A percentile compares a stretch with the other conserved stretches of the same genome.
phyloP scores from a whole-genome alignment of 2,113 vertebrate species.

The Calyptommatus sinebrachiatus region DNA sequence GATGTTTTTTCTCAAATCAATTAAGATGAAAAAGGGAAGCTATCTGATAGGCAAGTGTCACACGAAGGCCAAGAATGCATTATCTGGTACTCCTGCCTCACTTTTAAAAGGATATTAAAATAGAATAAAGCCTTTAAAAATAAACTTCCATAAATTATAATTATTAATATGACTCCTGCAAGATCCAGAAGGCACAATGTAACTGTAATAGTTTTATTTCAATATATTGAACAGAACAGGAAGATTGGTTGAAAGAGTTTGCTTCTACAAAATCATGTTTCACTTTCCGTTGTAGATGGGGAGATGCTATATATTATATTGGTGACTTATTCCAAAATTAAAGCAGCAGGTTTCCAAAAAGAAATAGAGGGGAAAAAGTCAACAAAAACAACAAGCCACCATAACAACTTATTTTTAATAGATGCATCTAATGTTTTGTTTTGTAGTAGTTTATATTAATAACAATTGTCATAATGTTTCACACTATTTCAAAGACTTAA shows the following conservation, averaged over 20 bases:
- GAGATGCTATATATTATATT: background rate
- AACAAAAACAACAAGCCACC: background rate
- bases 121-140: background rate
- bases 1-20: slow-evolving; percentile 59
- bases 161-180: slow-evolving; percentile 37
- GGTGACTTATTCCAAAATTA: slow-evolving; percentile 54
- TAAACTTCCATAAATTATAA: slow-evolving; percentile 38
- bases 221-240: background rate
- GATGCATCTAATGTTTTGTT: slow-evolving; percentile 49
- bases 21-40: slow-evolving; percentile 63
- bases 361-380: background rate
- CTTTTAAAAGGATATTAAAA: slow-evolving; percentile 42
- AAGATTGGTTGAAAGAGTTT: slow-evolving; percentile 25
- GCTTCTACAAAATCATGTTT: slow-evolving; percentile 46
- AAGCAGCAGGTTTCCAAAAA: slow-evolving; percentile 30
- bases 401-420: slow-evolving; percentile 19
- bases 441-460: slow-evolving; percentile 53
- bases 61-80: slow-evolving; percentile 33
- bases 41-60: slow-evolving; percentile 52
- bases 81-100: slow-evolving; percentile 25
- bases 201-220: slow-evolving; percentile 21
- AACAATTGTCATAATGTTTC: slow-evolving; percentile 61
- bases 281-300: background rate
- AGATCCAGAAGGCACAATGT: slow-evolving; percentile 18
- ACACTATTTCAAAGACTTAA: slow-evolving; percentile 64